Base-by-base conservation (phyloP, 2,797 vertebrate species). In the Columba guinea region DNA sequence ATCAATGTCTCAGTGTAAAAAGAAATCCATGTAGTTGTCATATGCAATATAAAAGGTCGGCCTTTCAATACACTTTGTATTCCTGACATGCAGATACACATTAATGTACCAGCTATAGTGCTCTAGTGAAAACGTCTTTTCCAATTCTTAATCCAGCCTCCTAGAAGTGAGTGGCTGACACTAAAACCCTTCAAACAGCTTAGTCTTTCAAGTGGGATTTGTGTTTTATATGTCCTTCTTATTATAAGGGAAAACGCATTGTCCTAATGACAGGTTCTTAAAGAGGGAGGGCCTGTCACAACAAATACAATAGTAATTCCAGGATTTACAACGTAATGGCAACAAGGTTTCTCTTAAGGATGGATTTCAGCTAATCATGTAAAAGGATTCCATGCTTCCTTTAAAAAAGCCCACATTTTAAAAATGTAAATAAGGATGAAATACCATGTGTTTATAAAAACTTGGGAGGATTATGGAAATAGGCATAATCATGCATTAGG, bases 151-250 rank as follows among this genome's bases (percentile, higher is more conserved):
- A 95, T 96, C 77, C 94, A 95, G 85, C 46, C 74, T 94, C 63
- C 83, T 92, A 78, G 90, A 94, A 95, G 89, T 51, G 64, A 96
- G 81, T 60, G 88, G 64, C 82, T 95, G 93, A 95, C 90, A 94
- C 56, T 96, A 94, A 96, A 95, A 35, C 92, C 76, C 84, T 95
- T 94, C 78, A 94, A 93, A 71, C 44, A 84, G 84, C 95, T 99
- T 94, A 98, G 97, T 98, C 98, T 97, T 98, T 98, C 97, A 98
- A 98, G 97, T 98, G 98, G 94, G 98, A 98, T 98, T 98, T 99
- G 97, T 98, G 97, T 95, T 98, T 98, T 90, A 98, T 98, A 98
- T 96, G 96, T 98, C 98, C 97, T 98, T 99, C 97, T 71, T 69
- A 89, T 84, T 63, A 37, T 89, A 65, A 94, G 77, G 80, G 32